Evolutionary conservation across 92 coral and sea anemone species (phyloP).

Genomic region (Parazoanthus swiftii): DNA sequence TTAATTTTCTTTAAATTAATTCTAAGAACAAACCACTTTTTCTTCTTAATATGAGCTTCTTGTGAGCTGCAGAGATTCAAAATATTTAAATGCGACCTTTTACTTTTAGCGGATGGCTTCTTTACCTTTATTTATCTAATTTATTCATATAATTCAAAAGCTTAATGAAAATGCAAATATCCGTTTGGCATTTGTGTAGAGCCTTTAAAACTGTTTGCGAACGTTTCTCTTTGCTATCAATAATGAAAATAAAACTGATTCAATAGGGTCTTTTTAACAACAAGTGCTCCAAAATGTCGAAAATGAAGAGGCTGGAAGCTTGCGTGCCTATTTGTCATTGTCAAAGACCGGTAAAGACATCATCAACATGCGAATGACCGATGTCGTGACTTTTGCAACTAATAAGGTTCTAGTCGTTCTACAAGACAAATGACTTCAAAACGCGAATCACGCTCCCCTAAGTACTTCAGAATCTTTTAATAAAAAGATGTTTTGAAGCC

Average conservation of each 20-base stretch:
- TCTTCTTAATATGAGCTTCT: too few species aligned
- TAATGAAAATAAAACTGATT: not conserved
- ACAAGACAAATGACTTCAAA: not conserved
- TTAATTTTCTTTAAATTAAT: too few species aligned
- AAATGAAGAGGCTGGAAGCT: not conserved
- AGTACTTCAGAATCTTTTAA: not conserved
- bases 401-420: not conserved
- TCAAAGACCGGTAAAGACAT: not conserved
- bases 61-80: not conserved
- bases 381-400: slow-evolving; percentile 18
- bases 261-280: slow-evolving; percentile 1
- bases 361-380: not conserved
- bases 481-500: not conserved
- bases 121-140: not conserved
- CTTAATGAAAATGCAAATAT: slow-evolving; percentile 13
- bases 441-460: not conserved
- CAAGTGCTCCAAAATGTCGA: not conserved
- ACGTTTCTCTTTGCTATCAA: slow-evolving; percentile 20
- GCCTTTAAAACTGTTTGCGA: slow-evolving; percentile 11
- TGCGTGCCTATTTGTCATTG: not conserved
- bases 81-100: too few species aligned
- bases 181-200: slow-evolving; percentile 8
- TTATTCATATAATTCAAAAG: slow-evolving; percentile 1
- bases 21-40: not conserved
- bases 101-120: too few species aligned